Percentiles rank a stretch among this genome's conserved stretches.
Evolutionary conservation across 2,797 vertebrate species (phyloP).

Genomic region (Acipenser oxyrinchus): DNA sequence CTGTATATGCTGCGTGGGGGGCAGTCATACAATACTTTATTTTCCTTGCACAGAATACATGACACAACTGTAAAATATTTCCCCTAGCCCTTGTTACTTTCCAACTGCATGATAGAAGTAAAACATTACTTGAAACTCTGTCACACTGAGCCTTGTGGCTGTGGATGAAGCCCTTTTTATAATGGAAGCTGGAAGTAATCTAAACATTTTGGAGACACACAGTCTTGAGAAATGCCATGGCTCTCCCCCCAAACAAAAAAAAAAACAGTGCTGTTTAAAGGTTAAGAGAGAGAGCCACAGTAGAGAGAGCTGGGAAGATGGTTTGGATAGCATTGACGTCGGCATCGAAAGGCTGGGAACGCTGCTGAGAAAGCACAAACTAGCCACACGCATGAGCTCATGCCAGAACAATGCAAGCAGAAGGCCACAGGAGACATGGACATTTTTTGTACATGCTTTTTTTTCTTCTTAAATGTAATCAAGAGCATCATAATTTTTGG

Average conservation of each 20-base stretch:
- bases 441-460: slow-evolving; percentile 83
- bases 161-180: slow-evolving; percentile 16
- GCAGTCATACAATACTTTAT: neutral
- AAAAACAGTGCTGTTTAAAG: slow-evolving; percentile 20
- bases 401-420: slow-evolving; percentile 80
- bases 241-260: slow-evolving; percentile 22
- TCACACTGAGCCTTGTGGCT: slow-evolving; percentile 7
- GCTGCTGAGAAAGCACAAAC: slow-evolving; percentile 84
- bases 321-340: slow-evolving; percentile 53
- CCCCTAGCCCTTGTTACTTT: no score
- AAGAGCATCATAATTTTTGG: slow-evolving; percentile 60
- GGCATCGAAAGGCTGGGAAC: slow-evolving; percentile 61
- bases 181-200: slow-evolving; percentile 7
- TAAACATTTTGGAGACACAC: slow-evolving; percentile 16
- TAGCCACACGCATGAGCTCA: slow-evolving; percentile 82
- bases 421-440: slow-evolving; percentile 94
- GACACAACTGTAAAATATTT: no score
- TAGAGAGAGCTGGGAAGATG: slow-evolving; percentile 41
- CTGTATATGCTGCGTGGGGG: no score
- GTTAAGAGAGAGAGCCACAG: slow-evolving; percentile 24
- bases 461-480: slow-evolving; percentile 55
- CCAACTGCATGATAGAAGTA: neutral
- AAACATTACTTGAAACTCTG: neutral
- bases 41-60: no score
- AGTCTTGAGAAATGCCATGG: slow-evolving; percentile 12